phyloP scores from a whole-genome alignment of 2,888 invertebrate genomes.

The Papilio gigon region DNA sequence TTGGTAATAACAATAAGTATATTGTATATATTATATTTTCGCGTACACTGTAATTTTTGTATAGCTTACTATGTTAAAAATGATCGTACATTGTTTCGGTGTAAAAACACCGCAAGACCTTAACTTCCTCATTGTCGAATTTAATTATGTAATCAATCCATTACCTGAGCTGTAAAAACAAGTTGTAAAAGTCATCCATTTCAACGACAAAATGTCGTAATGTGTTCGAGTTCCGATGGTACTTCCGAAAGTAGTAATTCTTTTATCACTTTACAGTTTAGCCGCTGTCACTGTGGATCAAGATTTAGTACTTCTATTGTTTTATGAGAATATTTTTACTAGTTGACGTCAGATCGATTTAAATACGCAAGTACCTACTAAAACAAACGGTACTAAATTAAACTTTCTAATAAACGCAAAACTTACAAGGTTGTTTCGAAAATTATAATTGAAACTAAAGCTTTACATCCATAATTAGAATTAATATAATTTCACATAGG shows the following conservation, averaged over 20 bases:
- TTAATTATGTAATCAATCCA: constrained; percentile 35
- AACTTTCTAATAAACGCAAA: not conserved
- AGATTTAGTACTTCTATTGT: constrained; percentile 20
- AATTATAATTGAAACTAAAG: not conserved
- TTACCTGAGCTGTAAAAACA: constrained; percentile 29
- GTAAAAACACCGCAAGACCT: not conserved
- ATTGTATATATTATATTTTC: not conserved
- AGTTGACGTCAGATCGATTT: not conserved
- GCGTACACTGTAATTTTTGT: not conserved
- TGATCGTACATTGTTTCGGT: not conserved
- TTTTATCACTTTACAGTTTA: constrained; percentile 24
- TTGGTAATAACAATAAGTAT: not conserved
- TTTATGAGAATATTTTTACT: constrained; percentile 11
- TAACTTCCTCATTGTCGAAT: constrained; percentile 20
- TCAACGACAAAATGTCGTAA: constrained; percentile 14
- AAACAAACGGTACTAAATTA: not conserved
- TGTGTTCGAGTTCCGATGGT: constrained; percentile 18
- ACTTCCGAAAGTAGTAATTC: constrained; percentile 3
- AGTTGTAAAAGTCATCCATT: constrained; percentile 30
- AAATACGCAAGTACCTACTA: not conserved
- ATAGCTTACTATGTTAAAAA: not conserved
- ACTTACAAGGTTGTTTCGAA: not conserved
- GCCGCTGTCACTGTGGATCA: not conserved
- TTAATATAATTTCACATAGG: not conserved
- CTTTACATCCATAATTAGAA: not conserved